Evolutionary conservation across 2,888 invertebrate species (phyloP), one percentile per base, ranked within the genome.

Genomic region (Megalurothrips usitatus): DNA sequence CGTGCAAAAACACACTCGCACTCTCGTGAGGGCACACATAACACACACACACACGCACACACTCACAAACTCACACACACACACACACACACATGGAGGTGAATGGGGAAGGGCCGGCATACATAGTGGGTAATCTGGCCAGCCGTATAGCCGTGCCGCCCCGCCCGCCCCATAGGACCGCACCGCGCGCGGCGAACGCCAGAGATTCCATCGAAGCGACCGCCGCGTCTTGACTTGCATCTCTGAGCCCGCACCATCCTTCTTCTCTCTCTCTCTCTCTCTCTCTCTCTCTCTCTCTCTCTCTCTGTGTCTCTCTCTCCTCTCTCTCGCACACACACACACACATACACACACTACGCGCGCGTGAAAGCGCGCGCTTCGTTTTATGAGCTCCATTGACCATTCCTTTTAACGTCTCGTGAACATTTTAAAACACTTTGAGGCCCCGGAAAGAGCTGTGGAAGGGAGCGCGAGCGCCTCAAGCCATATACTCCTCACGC

Each of bases 61-160:
- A 58, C n/a, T 14, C 58, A n/a, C 58, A 58, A 11, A 58, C 58
- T 8, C n/a, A 58, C n/a, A 58, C 58, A n/a, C 58, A 58, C 58
- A 58, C 58, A n/a, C n/a, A 19, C 58, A 58, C 58, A 43, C 34
- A 43, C 58, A 6, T 58, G 58, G 34, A 58, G 58, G 58, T 58
- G 58, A 58, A 58, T 58, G 58, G 58, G 58, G 58, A 58, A 58
- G 58, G 58, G 58, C 58, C 58, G n/a, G 58, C 58, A 58, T 58
- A 58, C 58, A 58, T 58, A 58, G n/a, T 58, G 58, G 58, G 58
- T 58, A 58, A 58, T 58, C 58, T n/a, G 26, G 68, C 19, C 52
- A 52, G 52, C 52, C 52, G 6, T 11, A 14, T 17, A 11, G 52
- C 52, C 52, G 52, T 11, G 11, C 52, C 52, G 52, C 49, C 49